These are phyloP conservation scores for Jaculus jaculus DNA, from an alignment of 2,113 vertebrate genomes.

Conservation along the genomic window DNA sequence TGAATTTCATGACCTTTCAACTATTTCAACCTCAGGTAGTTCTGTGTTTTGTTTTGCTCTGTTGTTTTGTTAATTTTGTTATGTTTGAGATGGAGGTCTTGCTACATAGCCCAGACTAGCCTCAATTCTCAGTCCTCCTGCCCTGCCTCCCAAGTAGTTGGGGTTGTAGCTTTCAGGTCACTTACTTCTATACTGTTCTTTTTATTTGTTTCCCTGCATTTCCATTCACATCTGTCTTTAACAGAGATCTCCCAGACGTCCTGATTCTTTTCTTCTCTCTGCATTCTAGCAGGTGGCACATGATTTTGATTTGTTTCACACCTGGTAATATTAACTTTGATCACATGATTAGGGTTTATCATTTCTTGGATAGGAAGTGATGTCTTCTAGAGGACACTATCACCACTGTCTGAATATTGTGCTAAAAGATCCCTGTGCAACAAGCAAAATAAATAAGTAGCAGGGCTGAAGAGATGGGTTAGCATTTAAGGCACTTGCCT, in stretches of 20 bases:
- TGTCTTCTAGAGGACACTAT: neutral
- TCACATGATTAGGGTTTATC: neutral
- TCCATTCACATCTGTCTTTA: neutral
- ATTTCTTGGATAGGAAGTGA: neutral
- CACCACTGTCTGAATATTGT: neutral
- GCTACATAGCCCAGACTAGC: too few relatives aligned
- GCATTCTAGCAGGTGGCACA: neutral
- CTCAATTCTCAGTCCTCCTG: too few relatives aligned
- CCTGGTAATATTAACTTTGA: neutral
- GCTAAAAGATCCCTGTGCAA: neutral
- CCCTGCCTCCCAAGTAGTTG: too few relatives aligned
- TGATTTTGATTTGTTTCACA: neutral
- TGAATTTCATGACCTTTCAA: neutral
- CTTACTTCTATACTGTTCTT: neutral
- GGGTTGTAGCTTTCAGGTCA: too few relatives aligned
- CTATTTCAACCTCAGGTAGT: neutral
- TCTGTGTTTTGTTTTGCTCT: too few relatives aligned
- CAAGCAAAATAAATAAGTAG: neutral
- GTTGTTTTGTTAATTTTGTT: too few relatives aligned
- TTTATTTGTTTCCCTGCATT: neutral
- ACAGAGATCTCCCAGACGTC: neutral
- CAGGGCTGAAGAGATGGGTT: too few relatives aligned
- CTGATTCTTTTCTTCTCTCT: neutral
- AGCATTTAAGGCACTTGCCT: too few relatives aligned
- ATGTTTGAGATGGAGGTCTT: too few relatives aligned